phyloP scores from a whole-genome alignment of 2,113 vertebrate species.

The Protomyctophum bolini region DNA sequence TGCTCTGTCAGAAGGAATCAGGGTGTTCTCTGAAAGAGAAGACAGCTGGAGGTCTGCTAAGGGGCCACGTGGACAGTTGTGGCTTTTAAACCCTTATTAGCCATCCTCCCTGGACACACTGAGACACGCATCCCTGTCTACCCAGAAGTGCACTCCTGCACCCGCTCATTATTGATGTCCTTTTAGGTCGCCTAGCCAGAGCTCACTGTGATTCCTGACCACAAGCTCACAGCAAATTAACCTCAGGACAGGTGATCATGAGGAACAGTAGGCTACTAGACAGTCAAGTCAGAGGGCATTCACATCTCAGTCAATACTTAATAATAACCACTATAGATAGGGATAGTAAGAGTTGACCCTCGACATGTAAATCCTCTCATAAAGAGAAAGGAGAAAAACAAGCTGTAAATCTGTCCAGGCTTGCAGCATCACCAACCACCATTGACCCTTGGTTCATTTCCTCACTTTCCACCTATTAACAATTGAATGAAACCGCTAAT shows the following conservation, averaged over 20 bases:
- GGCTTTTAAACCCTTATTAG: conserved; percentile 87
- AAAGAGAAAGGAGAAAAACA: too few species aligned
- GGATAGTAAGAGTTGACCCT: too few species aligned
- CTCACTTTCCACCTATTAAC: background rate
- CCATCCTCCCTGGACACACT: conserved; percentile 72
- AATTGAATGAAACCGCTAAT: background rate
- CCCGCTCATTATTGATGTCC: conserved; percentile 82
- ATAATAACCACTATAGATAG: conserved; percentile 2
- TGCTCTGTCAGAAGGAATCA: conserved; percentile 80
- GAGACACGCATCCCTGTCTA: conserved; percentile 65
- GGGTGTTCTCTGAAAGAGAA: conserved; percentile 71
- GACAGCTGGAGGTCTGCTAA: conserved; percentile 75
- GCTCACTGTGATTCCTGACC: conserved; percentile 61
- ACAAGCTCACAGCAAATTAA: conserved; percentile 73
- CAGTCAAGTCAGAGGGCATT: conserved; percentile 22
- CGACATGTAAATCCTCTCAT: too few species aligned
- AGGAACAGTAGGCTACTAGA: conserved; percentile 19
- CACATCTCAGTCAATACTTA: conserved; percentile 13
- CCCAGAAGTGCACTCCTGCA: conserved; percentile 76
- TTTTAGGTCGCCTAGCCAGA: conserved; percentile 70
- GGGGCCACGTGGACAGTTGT: conserved; percentile 83
- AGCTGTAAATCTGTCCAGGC: too few species aligned
- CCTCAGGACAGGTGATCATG: conserved; percentile 65
- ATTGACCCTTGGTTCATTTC: background rate
- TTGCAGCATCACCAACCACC: too few species aligned